phyloP scores from a whole-genome alignment of 2,113 vertebrate genomes.

The Aramus guarauna region DNA sequence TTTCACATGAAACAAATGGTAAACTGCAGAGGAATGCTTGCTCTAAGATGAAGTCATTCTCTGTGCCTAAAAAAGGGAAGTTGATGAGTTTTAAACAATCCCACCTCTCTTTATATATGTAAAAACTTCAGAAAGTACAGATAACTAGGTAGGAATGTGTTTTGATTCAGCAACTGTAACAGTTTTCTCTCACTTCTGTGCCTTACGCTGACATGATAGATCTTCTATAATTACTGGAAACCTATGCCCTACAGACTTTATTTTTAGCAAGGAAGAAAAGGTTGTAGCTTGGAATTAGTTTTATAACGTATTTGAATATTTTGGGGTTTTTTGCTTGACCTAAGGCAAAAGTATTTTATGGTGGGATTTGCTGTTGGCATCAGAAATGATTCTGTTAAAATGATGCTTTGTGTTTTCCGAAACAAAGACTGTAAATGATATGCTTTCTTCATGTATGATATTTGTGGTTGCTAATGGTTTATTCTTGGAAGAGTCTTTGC shows the following conservation, averaged over 20 bases:
- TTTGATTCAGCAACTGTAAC: neutral
- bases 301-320: neutral
- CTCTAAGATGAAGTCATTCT: neutral
- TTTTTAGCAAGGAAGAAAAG: conserved; percentile 28
- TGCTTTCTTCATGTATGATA: neutral
- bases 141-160: neutral
- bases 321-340: neutral
- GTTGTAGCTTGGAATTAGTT: neutral
- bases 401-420: neutral
- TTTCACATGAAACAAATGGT: neutral
- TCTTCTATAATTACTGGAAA: neutral
- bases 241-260: neutral
- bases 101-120: neutral
- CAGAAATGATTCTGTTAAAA: neutral
- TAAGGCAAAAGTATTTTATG: neutral
- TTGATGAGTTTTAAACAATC: neutral
- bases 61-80: neutral
- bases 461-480: conserved; percentile 49
- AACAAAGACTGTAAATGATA: conserved; percentile 32
- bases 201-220: neutral
- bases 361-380: neutral
- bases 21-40: neutral
- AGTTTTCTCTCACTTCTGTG: neutral
- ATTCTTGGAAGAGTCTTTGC: conserved; percentile 64
- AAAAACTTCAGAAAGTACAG: neutral